Base-by-base conservation (phyloP, 2,888 invertebrate genomes). In the Malacosoma neustria region DNA sequence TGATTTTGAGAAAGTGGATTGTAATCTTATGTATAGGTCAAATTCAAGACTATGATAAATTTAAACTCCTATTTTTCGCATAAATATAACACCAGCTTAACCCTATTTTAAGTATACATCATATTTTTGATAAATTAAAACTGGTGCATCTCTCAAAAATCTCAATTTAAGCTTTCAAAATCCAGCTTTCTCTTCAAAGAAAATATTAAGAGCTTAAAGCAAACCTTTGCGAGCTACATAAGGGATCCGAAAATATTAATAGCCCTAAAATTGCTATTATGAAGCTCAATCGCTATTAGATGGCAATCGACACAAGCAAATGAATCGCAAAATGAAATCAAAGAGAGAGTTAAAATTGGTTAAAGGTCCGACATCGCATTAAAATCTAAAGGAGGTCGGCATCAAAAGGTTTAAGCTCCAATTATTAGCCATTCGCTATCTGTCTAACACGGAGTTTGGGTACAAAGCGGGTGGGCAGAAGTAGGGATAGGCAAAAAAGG, bases 371-470 rank as follows among this genome's bases (percentile, higher is more conserved):
- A 22, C 5, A 22, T 22, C 22, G 22, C 22, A 22, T 22, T 22
- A 22, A 22, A 22, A 7, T 22, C 22, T 9, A 22, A 22, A 4
- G 22, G 32, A 32, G 32, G 13, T 40, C 43, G 32, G 44, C 46
- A 40, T 42, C 75, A 77, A 76, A 74, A 69, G 70, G 70, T 69
- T 72, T 69, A 63, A 67, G 64, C 68, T 64, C 64, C 79, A 79
- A 81, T 79, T 72, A 77, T 76, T 75, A 73, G 71, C 74, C 72
- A 72, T 72, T 72, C 69, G 67, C 68, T 79, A 76, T 81, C 79
- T 73, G 72, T 76, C 71, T 70, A 70, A 70, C 71, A 68, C 61
- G 71, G 64, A 22, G 67, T 58, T 52, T 46, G 58, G 56, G 61
- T 54, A 49, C 61, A 71, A 72, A 72, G 67, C 68, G 68, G 71